phyloP scores from a whole-genome alignment of 1,140 invertebrate species.

The Drosophila oshimai region DNA sequence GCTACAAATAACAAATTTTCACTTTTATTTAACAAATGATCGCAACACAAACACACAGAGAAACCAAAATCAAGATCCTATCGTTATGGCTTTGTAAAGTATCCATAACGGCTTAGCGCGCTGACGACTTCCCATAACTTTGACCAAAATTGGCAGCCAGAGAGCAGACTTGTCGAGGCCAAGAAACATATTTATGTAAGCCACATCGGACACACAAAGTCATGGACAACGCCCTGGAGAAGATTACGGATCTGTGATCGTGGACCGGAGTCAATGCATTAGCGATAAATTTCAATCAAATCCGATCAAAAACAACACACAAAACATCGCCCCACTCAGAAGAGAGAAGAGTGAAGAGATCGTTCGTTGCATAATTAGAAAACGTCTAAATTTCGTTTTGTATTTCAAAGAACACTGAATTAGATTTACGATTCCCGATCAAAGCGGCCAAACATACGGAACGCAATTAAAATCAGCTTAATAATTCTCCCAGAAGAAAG shows the following conservation, averaged over 20 bases:
- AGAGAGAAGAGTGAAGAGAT: constrained; percentile 15
- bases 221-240: constrained; percentile 38
- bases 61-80: constrained; percentile 12
- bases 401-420: constrained; percentile 50
- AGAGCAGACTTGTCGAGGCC: constrained; percentile 16
- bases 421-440: constrained; percentile 71
- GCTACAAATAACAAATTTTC: constrained; percentile 67
- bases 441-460: constrained; percentile 40
- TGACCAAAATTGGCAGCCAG: constrained; percentile 53
- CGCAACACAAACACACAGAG: neutral
- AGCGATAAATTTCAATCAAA: constrained; percentile 74
- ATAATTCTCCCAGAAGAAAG: constrained; percentile 51
- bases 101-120: constrained; percentile 48
- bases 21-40: constrained; percentile 72
- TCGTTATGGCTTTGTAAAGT: constrained; percentile 38
- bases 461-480: constrained; percentile 82
- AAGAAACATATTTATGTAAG: constrained; percentile 34
- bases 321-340: constrained; percentile 45
- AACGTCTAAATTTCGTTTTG: constrained; percentile 49
- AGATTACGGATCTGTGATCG: constrained; percentile 56
- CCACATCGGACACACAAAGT: neutral
- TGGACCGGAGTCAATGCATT: constrained; percentile 53
- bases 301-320: constrained; percentile 34
- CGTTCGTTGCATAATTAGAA: constrained; percentile 66
- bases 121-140: constrained; percentile 44